Base-by-base conservation (phyloP, 2,113 vertebrate genomes). In the Eptatretus burgeri region DNA sequence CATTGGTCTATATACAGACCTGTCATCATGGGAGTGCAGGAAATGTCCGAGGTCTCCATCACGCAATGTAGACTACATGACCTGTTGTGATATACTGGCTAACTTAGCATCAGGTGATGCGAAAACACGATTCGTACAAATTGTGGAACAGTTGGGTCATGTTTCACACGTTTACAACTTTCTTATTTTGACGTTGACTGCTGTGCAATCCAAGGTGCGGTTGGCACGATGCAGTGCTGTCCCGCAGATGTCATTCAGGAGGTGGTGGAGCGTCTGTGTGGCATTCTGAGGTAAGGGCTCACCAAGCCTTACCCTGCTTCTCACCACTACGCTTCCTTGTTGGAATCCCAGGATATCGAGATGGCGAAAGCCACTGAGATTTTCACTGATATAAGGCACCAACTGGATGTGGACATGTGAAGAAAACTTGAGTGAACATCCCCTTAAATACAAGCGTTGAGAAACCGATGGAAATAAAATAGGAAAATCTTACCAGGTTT, bases 301-400 rank as follows among this genome's bases (percentile, higher is more conserved):
- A 63, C 27, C 78, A 71, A 93, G 84, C 66, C 77, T 82, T 76
- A 85, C 74, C 70, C 77, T 84, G 74, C 84, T 93, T 62, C 91
- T 91, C 63, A 96, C 77, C 14, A 89, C 85, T 66, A 94, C 81
- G 7, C 86, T 93, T 65, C 85, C 85, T 0, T 81, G 80, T 68
- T 78, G 75, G 77, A 94, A 93, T 75, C 81, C 86, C 0, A 93
- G 78, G 63, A 95, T 84, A 76, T 95, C 84, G 67, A 93, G 73
- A 2, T 91, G 78, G 70, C 76, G 83, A 73, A 96, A 93, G 63
- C 85, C 88, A 0, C 82, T 89, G 5, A 95, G 78, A 73, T 85
- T 88, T 62, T 82, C 80, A 67, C 74, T 78, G 9, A 89, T 76
- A 70, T 77, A 88, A 0, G 84, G 85, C 66, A 89, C 76, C 66